phyloP scores from a whole-genome alignment of 2,113 vertebrate species.

The Ochotona curzoniae region DNA sequence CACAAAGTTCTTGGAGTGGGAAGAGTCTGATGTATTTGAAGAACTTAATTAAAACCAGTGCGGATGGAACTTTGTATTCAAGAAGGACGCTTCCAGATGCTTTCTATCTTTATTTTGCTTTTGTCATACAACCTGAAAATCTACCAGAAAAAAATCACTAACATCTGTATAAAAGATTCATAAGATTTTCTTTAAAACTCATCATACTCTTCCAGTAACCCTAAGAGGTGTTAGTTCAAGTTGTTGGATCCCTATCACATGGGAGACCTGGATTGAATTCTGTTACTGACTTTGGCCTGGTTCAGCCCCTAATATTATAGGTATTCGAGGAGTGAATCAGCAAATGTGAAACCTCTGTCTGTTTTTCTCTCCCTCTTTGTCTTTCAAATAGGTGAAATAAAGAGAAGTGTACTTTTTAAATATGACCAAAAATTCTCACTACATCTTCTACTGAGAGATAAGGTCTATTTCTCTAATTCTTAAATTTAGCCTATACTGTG shows the following conservation, averaged over 20 bases:
- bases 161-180: neutral
- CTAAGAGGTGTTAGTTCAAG: too few relatives aligned
- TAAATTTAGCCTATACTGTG: neutral
- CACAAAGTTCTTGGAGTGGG: neutral
- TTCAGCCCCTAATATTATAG: too few relatives aligned
- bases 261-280: too few relatives aligned
- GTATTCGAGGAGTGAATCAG: too few relatives aligned
- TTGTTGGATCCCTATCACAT: too few relatives aligned
- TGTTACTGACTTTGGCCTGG: too few relatives aligned
- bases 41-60: slow-evolving; percentile 8
- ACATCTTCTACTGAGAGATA: neutral
- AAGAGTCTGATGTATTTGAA: slow-evolving; percentile 11
- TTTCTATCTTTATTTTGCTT: slow-evolving; percentile 32
- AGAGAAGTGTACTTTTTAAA: neutral
- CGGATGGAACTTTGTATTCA: neutral
- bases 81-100: neutral
- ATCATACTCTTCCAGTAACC: neutral
- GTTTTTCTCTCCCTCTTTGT: too few relatives aligned
- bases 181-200: slow-evolving; percentile 23
- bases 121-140: slow-evolving; percentile 7
- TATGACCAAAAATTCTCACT: slow-evolving; percentile 17
- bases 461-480: slow-evolving; percentile 32
- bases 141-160: slow-evolving; percentile 4
- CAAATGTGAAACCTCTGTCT: too few relatives aligned
- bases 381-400: too few relatives aligned